Evolutionary conservation across 2,797 vertebrate genomes (phyloP), one percentile per base, ranked within the genome.

Genomic region (Phrynocephalus guinanensis): DNA sequence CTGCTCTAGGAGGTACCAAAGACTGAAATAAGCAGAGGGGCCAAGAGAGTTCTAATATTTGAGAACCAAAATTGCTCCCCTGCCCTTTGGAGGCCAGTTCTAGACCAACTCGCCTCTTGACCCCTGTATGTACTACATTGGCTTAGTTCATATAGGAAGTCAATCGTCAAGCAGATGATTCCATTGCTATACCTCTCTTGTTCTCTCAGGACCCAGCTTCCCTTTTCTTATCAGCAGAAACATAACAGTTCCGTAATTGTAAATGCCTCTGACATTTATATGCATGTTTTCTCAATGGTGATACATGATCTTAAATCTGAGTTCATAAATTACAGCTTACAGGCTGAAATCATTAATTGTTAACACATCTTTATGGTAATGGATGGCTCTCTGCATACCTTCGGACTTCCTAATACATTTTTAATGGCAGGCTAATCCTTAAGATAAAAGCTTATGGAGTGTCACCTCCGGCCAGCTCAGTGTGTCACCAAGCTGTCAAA

Each of bases 261-360:
- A 91, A 94, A 90, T 79, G 89, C n/a, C 85, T 81, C 13, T 86
- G 86, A 83, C 71, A 82, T 72, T 71, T 83, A 13, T 87, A 26
- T 38, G 50, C 84, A n/a, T 88, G 76, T 92, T 93, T 93, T 87
- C 80, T 92, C 91, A 66, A 84, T 67, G 86, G 71, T 38, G 3
- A 87, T 87, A 93, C 30, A 86, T 82, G 87, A 86, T 84, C 86
- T 90, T 89, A 91, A 92, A 94, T 96, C 97, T 95, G 94, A 96
- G 96, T 96, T 97, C 96, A 95, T 97, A 97, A 98, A 97, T 97
- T 96, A 96, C 94, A 87, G 91, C 94, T 95, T 95, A 44, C 38
- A 95, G 95, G 95, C 95, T 91, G 94, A 92, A 97, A 97, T 97
- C 97, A 98, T 98, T 97, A 98, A 98, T 97, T 95, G 94, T 97